These are phyloP conservation scores for Anoura caudifer DNA, from an alignment of 2,113 vertebrate species.

Conservation along the genomic window DNA sequence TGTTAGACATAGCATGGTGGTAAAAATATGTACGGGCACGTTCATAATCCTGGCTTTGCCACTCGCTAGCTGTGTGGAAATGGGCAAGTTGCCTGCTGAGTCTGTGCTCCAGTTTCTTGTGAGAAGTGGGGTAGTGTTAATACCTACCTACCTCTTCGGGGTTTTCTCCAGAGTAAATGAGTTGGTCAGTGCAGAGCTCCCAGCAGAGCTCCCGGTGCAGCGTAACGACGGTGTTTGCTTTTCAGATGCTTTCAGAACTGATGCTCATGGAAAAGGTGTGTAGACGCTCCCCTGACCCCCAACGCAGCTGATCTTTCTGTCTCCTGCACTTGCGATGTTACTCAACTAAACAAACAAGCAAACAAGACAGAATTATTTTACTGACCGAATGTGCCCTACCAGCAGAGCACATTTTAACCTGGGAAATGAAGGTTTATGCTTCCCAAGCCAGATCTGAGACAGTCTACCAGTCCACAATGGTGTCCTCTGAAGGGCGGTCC, in stretches of 20 bases:
- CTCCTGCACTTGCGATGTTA: neutral
- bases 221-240: neutral
- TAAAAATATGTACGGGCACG: neutral
- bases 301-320: neutral
- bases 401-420: neutral
- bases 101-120: neutral
- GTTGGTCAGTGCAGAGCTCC: neutral
- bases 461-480: neutral
- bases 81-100: neutral
- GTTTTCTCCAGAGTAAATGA: neutral
- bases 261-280: neutral
- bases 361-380: neutral
- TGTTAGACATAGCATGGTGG: neutral
- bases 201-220: neutral
- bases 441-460: neutral
- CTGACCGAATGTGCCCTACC: neutral
- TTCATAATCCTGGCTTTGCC: neutral
- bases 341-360: neutral
- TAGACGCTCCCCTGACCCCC: neutral
- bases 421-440: neutral
- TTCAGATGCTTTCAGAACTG: neutral
- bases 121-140: neutral
- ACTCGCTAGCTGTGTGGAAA: neutral
- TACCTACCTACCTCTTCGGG: neutral
- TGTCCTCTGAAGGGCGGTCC: neutral